These are phyloP conservation scores for Brachyhypopomus occidentalis DNA, from an alignment of 2,113 vertebrate genomes.

Conservation along the genomic window DNA sequence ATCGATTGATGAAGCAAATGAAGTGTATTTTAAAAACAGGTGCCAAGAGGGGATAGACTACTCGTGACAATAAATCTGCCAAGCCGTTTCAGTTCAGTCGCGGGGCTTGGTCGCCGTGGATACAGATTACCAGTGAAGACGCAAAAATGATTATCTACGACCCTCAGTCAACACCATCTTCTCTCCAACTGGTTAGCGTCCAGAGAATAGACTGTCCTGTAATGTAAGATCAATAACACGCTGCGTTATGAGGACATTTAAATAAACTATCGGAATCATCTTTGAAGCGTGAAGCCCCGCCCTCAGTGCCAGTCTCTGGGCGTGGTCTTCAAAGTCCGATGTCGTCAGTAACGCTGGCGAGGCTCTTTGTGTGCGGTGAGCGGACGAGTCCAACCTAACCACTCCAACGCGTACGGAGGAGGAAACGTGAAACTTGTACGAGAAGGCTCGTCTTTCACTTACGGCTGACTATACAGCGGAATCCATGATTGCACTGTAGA, in stretches of 20 bases:
- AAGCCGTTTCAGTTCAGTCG: neutral
- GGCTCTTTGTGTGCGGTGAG: constrained; percentile 60
- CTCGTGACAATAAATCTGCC: neutral
- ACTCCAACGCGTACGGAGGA: no score
- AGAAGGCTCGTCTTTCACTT: no score
- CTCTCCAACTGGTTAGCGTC: constrained; percentile 16
- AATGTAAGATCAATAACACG: constrained; percentile 53
- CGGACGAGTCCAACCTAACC: neutral
- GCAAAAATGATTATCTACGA: neutral
- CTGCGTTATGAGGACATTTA: constrained; percentile 51
- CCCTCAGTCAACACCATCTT: constrained; percentile 19
- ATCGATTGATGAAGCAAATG: constrained; percentile 1
- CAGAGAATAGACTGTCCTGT: constrained; percentile 7
- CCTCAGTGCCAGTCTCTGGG: constrained; percentile 60
- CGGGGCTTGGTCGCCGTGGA: constrained; percentile 27
- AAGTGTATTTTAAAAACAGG: neutral
- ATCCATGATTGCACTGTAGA: no score
- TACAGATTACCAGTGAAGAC: neutral
- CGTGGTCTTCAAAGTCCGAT: constrained; percentile 36
- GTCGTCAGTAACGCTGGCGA: constrained; percentile 56
- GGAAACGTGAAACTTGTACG: no score
- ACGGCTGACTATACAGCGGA: no score
- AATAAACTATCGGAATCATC: constrained; percentile 62
- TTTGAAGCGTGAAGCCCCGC: constrained; percentile 42
- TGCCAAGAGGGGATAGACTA: no score